Conservation (phyloP, 2,888 invertebrate genomes). For the Oxyteleia sp. region DNA sequence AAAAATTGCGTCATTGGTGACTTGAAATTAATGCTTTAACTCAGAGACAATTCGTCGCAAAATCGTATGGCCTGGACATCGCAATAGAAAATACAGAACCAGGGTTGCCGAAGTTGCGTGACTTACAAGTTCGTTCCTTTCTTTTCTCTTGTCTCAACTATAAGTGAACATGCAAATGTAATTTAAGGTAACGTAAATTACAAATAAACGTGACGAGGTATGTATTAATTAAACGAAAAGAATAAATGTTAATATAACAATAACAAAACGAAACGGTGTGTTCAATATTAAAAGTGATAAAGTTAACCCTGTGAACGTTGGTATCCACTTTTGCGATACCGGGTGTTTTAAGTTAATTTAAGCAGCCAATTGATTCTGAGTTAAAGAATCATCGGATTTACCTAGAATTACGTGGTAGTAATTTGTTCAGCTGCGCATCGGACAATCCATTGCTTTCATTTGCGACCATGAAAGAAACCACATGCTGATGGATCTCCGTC, state of each 20-base stretch:
- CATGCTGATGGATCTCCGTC: conserved; percentile 81
- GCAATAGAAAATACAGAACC: conserved; percentile 52
- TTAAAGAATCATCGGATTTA: conserved; percentile 78
- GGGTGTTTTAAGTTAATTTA: conserved; percentile 54
- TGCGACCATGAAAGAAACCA: conserved; percentile 82
- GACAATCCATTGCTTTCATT: conserved; percentile 81
- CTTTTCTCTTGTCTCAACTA: too few species aligned
- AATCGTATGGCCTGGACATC: conserved; percentile 49
- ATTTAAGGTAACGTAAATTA: too few species aligned
- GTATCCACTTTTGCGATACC: conserved; percentile 60
- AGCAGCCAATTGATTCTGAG: conserved; percentile 68
- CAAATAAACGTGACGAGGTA: too few species aligned
- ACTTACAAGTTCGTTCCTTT: too few species aligned
- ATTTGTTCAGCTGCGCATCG: conserved; percentile 82
- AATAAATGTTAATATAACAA: too few species aligned
- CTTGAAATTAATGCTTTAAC: conserved; percentile 54
- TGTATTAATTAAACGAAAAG: too few species aligned
- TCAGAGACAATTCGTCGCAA: conserved; percentile 63
- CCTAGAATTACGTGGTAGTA: conserved; percentile 81
- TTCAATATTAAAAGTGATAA: conserved; percentile 16
- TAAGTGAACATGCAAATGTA: too few species aligned
- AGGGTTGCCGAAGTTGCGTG: too few species aligned
- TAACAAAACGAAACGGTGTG: too few species aligned
- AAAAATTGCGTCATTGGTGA: conserved; percentile 27
- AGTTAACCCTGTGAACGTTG: conserved; percentile 40